phyloP scores from a whole-genome alignment of 2,797 vertebrate species.

The Rhincodon typus region DNA sequence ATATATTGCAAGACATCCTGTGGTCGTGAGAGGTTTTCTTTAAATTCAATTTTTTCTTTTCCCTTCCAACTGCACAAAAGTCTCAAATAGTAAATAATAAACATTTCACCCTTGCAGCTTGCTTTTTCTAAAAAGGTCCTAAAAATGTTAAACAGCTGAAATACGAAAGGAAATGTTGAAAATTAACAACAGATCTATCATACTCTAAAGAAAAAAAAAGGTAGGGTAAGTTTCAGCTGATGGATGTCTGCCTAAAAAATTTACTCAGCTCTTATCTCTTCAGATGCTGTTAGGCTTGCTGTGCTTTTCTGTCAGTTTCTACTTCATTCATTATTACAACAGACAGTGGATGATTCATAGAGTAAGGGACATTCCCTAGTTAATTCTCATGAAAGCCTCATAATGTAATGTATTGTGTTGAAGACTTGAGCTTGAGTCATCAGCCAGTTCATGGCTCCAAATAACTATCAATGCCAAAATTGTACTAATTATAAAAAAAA shows the following conservation, averaged over 20 bases:
- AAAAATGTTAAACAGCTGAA: background rate
- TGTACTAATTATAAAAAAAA: background rate
- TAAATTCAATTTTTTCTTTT: background rate
- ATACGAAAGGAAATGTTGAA: background rate
- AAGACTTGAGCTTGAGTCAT: background rate
- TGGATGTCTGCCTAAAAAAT: background rate
- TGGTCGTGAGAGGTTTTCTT: background rate
- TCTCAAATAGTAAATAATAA: background rate
- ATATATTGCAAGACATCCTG: background rate
- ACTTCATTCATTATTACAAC: background rate
- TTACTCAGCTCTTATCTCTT: background rate
- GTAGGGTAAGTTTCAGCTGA: background rate
- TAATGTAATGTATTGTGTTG: background rate
- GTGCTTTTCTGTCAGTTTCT: background rate
- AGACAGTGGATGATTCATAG: background rate
- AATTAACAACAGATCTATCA: background rate
- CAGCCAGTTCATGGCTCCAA: background rate
- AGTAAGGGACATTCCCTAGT: background rate
- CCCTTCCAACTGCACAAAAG: background rate
- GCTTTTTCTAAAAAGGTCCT: background rate
- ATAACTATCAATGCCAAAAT: background rate
- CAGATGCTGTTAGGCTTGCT: background rate
- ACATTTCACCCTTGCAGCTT: background rate
- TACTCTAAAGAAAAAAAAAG: background rate
- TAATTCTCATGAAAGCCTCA: background rate